A percentile compares a stretch with the other conserved stretches of the same genome.
phyloP scores from a whole-genome alignment of 2,888 invertebrate genomes.

The Eristalinus sepulchralis region DNA sequence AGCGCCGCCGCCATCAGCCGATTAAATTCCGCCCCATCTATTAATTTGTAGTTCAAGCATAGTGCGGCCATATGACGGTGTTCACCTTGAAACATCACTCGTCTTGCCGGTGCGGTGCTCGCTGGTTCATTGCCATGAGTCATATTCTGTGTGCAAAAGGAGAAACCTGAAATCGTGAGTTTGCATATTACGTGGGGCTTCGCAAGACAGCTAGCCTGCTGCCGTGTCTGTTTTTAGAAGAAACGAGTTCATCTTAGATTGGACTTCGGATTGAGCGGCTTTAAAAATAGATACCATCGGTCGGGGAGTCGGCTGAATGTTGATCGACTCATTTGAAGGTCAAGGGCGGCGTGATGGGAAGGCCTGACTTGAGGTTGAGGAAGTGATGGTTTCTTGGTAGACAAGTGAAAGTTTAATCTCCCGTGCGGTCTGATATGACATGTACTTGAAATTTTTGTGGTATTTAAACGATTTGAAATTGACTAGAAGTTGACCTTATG shows the following conservation, averaged over 20 bases:
- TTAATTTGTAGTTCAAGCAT: constrained; percentile 25
- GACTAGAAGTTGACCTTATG: too few relatives aligned
- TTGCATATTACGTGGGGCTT: not conserved
- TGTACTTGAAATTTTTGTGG: too few relatives aligned
- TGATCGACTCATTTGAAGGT: not conserved
- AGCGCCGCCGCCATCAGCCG: not conserved
- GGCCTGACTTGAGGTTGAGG: not conserved
- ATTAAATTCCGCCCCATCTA: not conserved
- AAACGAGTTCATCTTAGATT: not conserved
- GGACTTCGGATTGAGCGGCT: not conserved
- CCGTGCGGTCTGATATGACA: too few relatives aligned
- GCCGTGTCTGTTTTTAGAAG: not conserved
- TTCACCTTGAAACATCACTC: constrained; percentile 36
- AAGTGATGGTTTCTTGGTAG: too few relatives aligned
- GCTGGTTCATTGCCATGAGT: constrained; percentile 14
- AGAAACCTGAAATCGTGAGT: constrained; percentile 4
- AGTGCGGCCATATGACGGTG: not conserved
- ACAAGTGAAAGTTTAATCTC: too few relatives aligned
- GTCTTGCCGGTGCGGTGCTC: constrained; percentile 2
- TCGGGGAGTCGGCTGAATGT: not conserved
- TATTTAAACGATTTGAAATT: too few relatives aligned
- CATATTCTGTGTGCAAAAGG: not conserved
- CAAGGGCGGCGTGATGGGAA: not conserved
- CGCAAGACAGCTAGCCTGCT: not conserved
- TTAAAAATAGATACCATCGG: not conserved